Conservation (phyloP, 2,797 vertebrate genomes). For the Malurus splendens region DNA sequence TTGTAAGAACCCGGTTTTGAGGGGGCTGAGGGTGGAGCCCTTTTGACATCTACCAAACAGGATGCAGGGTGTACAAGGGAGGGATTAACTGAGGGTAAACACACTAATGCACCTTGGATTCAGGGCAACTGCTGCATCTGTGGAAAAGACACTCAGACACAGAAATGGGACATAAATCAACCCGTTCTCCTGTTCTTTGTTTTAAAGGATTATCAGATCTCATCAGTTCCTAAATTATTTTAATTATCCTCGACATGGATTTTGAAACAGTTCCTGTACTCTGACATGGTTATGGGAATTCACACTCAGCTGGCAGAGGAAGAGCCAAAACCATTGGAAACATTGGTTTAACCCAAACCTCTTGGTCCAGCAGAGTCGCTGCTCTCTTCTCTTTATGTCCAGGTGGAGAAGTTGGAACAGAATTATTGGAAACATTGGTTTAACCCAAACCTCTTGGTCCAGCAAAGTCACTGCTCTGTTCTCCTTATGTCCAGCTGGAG, state of each 20-base stretch:
- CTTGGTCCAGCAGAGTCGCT: too few species aligned
- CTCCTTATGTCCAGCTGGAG: too few species aligned
- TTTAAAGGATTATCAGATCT: not conserved
- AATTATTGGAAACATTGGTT: too few species aligned
- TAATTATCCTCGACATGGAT: not conserved
- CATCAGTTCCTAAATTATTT: not conserved
- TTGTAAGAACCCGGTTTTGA: not conserved
- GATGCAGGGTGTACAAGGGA: not conserved
- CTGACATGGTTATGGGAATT: not conserved
- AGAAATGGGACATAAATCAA: not conserved
- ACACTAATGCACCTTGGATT: not conserved
- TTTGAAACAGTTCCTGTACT: not conserved
- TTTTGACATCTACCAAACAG: not conserved
- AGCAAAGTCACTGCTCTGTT: too few species aligned
- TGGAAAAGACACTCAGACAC: not conserved
- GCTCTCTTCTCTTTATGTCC: too few species aligned
- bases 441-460: too few species aligned
- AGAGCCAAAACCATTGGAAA: not conserved
- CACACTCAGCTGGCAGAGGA: not conserved
- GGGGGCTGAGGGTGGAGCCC: not conserved
- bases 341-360: too few species aligned
- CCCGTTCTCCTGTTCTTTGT: accelerated
- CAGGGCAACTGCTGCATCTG: not conserved
- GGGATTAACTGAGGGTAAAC: not conserved
- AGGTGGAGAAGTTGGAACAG: too few species aligned